Conservation (phyloP, 2,888 invertebrate species). For the Cheilosia pagana region DNA sequence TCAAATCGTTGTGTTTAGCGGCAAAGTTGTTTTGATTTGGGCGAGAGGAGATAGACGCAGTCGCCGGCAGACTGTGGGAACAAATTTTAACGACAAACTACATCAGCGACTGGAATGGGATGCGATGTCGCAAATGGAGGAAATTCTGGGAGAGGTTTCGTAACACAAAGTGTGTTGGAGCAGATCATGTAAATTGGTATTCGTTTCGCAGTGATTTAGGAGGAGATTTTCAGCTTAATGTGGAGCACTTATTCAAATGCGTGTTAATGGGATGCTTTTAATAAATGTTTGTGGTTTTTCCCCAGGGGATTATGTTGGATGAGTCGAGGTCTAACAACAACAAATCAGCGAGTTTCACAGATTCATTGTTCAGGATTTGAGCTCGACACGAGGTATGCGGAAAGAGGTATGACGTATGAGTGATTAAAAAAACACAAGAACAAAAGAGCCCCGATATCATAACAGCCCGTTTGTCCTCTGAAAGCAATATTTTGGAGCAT, state of each 20-base stretch:
- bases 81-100: neutral
- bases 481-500: too few species aligned
- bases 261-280: too few species aligned
- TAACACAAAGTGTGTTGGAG: constrained; percentile 31
- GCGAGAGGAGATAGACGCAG: constrained; percentile 27
- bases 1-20: constrained; percentile 45
- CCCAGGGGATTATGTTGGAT: too few species aligned
- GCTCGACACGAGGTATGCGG: too few species aligned
- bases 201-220: neutral
- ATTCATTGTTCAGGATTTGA: too few species aligned
- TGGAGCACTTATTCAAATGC: neutral
- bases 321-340: too few species aligned
- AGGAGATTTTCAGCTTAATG: neutral
- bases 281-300: too few species aligned
- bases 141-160: constrained; percentile 37
- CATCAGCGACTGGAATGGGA: neutral
- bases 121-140: constrained; percentile 32
- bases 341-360: too few species aligned
- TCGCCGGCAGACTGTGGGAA: constrained; percentile 41
- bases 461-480: too few species aligned
- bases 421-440: too few species aligned
- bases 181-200: constrained; percentile 36
- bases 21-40: constrained; percentile 52
- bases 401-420: too few species aligned
- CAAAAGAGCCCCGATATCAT: too few species aligned